Evolutionary conservation across 2,113 vertebrate species (phyloP).

Genomic region (Brachypodius melanocephalos): DNA sequence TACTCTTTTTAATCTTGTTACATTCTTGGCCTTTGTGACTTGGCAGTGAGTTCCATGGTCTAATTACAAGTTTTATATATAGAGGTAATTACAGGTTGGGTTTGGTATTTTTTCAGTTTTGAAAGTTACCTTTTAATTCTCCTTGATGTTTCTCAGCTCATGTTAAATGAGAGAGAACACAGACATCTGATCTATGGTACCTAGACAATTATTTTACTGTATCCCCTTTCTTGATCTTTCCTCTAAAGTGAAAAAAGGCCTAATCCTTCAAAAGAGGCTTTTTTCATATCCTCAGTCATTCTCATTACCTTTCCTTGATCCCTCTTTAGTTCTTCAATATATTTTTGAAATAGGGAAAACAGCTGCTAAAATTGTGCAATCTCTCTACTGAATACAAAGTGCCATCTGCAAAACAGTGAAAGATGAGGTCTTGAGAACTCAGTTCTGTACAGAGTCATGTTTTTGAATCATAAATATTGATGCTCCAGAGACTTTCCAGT

Average conservation of each 20-base stretch:
- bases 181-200: neutral
- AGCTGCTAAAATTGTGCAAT: neutral
- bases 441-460: neutral
- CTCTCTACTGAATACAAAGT: neutral
- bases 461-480: neutral
- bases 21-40: conserved; percentile 39
- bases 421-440: neutral
- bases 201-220: conserved; percentile 15
- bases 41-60: conserved; percentile 2
- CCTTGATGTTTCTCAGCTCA: neutral
- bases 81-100: conserved; percentile 39
- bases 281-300: neutral
- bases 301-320: neutral
- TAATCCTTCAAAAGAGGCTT: neutral
- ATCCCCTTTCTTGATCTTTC: neutral
- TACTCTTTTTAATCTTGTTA: conserved; percentile 41
- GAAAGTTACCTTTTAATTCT: conserved; percentile 49
- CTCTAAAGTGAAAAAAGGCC: neutral
- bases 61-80: conserved; percentile 54
- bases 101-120: conserved; percentile 10
- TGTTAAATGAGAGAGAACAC: conserved; percentile 11
- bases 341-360: neutral
- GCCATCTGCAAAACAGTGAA: neutral
- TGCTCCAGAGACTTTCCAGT: neutral
- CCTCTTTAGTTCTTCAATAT: neutral